These are phyloP conservation scores for Drosophila flavopinicola DNA, from an alignment of 2,888 invertebrate genomes.

Conservation along the genomic window DNA sequence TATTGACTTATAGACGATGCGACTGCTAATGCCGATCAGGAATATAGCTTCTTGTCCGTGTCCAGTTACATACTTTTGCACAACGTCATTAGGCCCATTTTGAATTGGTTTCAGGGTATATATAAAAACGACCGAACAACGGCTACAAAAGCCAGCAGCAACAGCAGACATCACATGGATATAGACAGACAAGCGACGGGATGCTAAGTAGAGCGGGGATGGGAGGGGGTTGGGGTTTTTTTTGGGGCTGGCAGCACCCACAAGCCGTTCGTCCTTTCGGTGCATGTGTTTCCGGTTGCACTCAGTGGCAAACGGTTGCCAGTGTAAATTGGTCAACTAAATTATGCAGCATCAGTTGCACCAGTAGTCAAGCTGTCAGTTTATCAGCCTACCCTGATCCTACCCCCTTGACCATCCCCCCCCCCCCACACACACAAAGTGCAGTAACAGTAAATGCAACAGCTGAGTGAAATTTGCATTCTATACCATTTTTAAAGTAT, in stretches of 20 bases:
- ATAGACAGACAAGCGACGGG: not conserved
- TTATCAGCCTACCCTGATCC: not conserved
- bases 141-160: conserved; percentile 1
- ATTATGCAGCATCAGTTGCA: conserved; percentile 80
- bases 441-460: conserved; percentile 23
- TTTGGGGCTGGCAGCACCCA: not conserved
- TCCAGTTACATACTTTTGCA: not conserved
- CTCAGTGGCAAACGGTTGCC: conserved; percentile 68
- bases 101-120: not conserved
- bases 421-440: not conserved
- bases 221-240: not conserved
- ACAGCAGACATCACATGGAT: conserved; percentile 9
- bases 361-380: conserved; percentile 56
- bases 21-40: no score
- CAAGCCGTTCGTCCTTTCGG: conserved; percentile 22
- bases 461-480: conserved; percentile 66
- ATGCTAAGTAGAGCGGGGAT: no score
- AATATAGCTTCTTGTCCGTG: no score
- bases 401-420: not conserved
- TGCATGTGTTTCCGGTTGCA: conserved; percentile 76
- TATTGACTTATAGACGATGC: no score
- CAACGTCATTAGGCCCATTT: not conserved
- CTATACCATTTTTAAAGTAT: conserved; percentile 65
- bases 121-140: not conserved
- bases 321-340: conserved; percentile 81